Evolutionary conservation across 2,797 vertebrate genomes (phyloP).

Genomic region (Merluccius polli): DNA sequence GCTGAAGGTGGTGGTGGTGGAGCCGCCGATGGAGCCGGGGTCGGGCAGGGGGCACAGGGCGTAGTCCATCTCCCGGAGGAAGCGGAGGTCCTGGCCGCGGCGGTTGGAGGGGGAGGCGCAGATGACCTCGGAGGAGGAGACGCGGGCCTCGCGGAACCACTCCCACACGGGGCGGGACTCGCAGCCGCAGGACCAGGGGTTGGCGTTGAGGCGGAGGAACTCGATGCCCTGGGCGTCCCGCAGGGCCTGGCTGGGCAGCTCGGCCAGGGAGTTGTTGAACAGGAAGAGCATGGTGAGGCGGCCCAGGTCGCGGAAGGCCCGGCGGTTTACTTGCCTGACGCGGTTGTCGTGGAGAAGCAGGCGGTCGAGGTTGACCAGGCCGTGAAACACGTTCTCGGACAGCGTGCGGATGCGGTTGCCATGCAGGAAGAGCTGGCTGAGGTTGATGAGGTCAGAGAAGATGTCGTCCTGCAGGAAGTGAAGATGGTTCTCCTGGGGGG

Average conservation of each 20-base stretch:
- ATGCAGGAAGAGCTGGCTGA: slow-evolving; percentile 93
- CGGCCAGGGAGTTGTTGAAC: slow-evolving; percentile 93
- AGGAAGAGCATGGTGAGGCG: slow-evolving; percentile 97
- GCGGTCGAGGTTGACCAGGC: slow-evolving; percentile 88
- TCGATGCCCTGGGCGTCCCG: slow-evolving; percentile 85
- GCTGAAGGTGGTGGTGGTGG: slow-evolving; percentile 80
- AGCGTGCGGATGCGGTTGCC: slow-evolving; percentile 92
- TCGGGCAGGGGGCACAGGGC: slow-evolving; percentile 82
- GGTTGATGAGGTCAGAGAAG: slow-evolving; percentile 92
- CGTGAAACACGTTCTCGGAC: slow-evolving; percentile 89
- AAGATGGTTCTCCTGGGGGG: slow-evolving; percentile 90
- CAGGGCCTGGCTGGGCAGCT: slow-evolving; percentile 86
- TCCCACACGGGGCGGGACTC: slow-evolving; percentile 89
- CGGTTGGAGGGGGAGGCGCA: slow-evolving; percentile 84
- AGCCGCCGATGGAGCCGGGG: slow-evolving; percentile 75
- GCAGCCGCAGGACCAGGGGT: slow-evolving; percentile 96
- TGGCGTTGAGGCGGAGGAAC: slow-evolving; percentile 93
- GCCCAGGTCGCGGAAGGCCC: slow-evolving; percentile 85
- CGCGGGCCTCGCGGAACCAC: slow-evolving; percentile 86
- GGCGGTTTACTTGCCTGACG: slow-evolving; percentile 83
- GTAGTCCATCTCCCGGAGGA: slow-evolving; percentile 88
- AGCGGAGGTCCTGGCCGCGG: slow-evolving; percentile 85
- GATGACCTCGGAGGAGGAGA: slow-evolving; percentile 88
- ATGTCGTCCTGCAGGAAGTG: slow-evolving; percentile 94
- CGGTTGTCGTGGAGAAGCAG: slow-evolving; percentile 93